Percentiles rank a stretch among this genome's conserved stretches.
Evolutionary conservation across 2,888 invertebrate species (phyloP).

Genomic region (Gari tellinella): DNA sequence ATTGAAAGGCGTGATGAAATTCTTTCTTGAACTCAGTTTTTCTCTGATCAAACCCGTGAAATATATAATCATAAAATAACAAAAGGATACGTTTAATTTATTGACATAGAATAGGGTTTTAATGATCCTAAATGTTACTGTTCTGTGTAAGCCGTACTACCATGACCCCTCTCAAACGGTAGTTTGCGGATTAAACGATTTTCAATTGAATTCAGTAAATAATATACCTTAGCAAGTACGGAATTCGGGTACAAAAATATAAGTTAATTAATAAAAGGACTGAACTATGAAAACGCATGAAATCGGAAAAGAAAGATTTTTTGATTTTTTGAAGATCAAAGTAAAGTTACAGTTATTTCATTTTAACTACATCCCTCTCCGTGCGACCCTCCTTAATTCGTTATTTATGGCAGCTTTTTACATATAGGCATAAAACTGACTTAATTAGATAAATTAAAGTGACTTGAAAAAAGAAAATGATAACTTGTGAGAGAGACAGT

Average conservation of each 20-base stretch:
- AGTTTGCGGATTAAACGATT: constrained; percentile 41
- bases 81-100: constrained; percentile 58
- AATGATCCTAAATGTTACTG: constrained; percentile 39
- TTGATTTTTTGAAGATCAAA: constrained; percentile 42
- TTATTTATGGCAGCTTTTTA: constrained; percentile 23
- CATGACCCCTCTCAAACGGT: constrained; percentile 49
- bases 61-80: constrained; percentile 57
- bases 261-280: constrained; percentile 58
- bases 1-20: constrained; percentile 14
- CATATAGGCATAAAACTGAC: no score
- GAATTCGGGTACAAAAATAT: constrained; percentile 37
- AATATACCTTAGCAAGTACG: constrained; percentile 34
- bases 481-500: no score
- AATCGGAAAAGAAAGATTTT: constrained; percentile 17
- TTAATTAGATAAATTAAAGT: no score
- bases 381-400: constrained; percentile 24
- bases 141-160: constrained; percentile 31
- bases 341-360: constrained; percentile 22
- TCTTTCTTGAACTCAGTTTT: constrained; percentile 21
- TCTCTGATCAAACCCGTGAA: constrained; percentile 57
- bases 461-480: no score
- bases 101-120: constrained; percentile 43
- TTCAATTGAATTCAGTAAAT: constrained; percentile 50
- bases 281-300: constrained; percentile 32
- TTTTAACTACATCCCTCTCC: constrained; percentile 20